Evolutionary conservation across 2,888 invertebrate genomes (phyloP).

Genomic region (Parnassius smintheus): DNA sequence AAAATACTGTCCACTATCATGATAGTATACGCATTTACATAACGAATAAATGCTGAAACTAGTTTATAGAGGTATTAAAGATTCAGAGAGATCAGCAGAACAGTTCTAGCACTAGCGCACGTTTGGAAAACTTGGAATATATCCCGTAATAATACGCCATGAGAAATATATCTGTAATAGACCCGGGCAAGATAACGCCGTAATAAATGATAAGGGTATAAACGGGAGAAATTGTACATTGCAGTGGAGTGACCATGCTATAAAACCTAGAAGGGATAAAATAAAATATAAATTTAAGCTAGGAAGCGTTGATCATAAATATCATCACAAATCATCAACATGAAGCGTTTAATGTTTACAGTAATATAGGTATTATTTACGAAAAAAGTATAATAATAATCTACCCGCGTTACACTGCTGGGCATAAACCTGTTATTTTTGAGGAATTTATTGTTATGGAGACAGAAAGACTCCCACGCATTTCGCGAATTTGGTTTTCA

Average conservation of each 20-base stretch:
- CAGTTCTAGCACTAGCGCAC: conserved; percentile 32
- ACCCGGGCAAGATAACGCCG: conserved; percentile 39
- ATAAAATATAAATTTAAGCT: background rate
- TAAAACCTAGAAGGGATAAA: background rate
- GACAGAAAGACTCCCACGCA: too few relatives aligned
- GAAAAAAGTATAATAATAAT: too few relatives aligned
- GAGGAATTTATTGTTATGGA: too few relatives aligned
- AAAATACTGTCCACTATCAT: conserved; percentile 8
- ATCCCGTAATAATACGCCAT: conserved; percentile 53
- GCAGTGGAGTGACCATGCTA: conserved; percentile 41
- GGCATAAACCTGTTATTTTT: too few relatives aligned
- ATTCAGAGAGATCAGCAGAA: conserved; percentile 44
- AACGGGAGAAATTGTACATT: conserved; percentile 44
- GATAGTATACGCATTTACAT: conserved; percentile 7
- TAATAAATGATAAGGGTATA: conserved; percentile 61
- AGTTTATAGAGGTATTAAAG: conserved; percentile 36
- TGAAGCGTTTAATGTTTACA: too few relatives aligned
- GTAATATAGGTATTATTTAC: too few relatives aligned
- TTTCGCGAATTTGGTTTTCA: too few relatives aligned
- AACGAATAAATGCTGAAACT: conserved; percentile 26
- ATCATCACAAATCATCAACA: too few relatives aligned
- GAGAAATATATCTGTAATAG: conserved; percentile 54
- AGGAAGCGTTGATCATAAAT: too few relatives aligned
- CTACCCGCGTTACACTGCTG: too few relatives aligned
- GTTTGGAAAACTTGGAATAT: conserved; percentile 41